phyloP scores from a whole-genome alignment of 2,797 vertebrate genomes.

The Limnodromus scolopaceus region DNA sequence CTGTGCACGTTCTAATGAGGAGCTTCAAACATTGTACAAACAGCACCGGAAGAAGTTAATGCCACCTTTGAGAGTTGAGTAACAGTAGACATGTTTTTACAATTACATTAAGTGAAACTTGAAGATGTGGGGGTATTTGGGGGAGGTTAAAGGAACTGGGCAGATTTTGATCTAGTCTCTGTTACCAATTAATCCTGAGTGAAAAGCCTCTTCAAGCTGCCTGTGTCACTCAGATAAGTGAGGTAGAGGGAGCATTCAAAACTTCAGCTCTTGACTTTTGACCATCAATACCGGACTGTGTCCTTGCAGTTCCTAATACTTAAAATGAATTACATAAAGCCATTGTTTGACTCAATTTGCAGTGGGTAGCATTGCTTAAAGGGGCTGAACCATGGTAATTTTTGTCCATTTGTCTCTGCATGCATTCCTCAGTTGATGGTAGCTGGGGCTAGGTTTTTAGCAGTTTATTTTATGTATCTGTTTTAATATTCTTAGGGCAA shows the following conservation, averaged over 20 bases:
- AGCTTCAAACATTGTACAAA: conserved; percentile 42
- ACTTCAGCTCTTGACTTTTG: not conserved
- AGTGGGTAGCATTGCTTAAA: not conserved
- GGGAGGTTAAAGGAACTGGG: not conserved
- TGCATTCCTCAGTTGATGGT: not conserved
- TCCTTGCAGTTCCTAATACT: not conserved
- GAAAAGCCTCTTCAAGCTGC: not conserved
- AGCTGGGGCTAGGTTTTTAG: not conserved
- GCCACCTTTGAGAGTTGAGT: not conserved
- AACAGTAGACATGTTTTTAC: conserved; percentile 15
- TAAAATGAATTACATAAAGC: not conserved
- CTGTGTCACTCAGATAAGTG: not conserved
- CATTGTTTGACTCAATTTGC: not conserved
- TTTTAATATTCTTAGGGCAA: not conserved
- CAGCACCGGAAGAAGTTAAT: conserved; percentile 38
- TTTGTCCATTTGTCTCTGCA: not conserved
- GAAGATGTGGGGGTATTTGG: conserved; percentile 32
- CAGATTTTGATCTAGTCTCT: conserved; percentile 47
- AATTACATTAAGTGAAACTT: conserved; percentile 54
- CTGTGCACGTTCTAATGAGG: conserved; percentile 7
- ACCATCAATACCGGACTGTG: not conserved
- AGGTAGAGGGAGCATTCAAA: not conserved
- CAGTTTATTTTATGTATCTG: not conserved
- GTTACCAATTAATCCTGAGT: conserved; percentile 15
- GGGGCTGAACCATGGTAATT: not conserved